These are phyloP conservation scores for Pomatostomus ruficeps DNA, from an alignment of 2,113 vertebrate genomes.

Conservation along the genomic window DNA sequence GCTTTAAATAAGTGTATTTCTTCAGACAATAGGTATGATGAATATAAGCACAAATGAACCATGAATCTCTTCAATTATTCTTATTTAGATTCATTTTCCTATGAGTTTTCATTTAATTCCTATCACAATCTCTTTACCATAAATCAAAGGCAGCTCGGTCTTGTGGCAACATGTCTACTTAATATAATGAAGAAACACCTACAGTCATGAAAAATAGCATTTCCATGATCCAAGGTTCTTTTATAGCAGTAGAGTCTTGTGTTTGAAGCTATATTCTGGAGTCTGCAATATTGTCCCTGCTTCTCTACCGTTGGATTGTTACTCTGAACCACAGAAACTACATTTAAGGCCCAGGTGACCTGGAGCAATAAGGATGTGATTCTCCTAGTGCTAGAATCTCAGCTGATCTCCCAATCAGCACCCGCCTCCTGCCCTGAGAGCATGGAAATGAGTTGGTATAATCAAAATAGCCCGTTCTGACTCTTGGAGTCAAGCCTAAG, in stretches of 20 bases:
- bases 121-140: conserved; percentile 59
- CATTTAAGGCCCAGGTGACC: background rate
- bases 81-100: conserved; percentile 75
- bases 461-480: background rate
- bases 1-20: conserved; percentile 69
- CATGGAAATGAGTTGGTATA: background rate
- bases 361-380: background rate
- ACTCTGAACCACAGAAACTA: background rate
- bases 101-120: conserved; percentile 69
- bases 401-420: background rate
- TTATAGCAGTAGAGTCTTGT: conserved; percentile 1
- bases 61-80: conserved; percentile 74
- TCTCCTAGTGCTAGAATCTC: background rate
- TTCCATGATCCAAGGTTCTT: conserved; percentile 37
- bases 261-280: conserved; percentile 3
- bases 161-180: conserved; percentile 61
- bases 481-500: background rate
- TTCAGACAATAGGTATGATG: conserved; percentile 71
- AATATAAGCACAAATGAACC: conserved; percentile 73
- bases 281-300: background rate
- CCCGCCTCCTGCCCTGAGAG: background rate
- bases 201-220: conserved; percentile 63
- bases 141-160: conserved; percentile 62
- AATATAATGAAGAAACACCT: conserved; percentile 72
- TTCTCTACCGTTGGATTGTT: background rate